phyloP scores from a whole-genome alignment of 2,888 invertebrate genomes.

The Serripes groenlandicus region DNA sequence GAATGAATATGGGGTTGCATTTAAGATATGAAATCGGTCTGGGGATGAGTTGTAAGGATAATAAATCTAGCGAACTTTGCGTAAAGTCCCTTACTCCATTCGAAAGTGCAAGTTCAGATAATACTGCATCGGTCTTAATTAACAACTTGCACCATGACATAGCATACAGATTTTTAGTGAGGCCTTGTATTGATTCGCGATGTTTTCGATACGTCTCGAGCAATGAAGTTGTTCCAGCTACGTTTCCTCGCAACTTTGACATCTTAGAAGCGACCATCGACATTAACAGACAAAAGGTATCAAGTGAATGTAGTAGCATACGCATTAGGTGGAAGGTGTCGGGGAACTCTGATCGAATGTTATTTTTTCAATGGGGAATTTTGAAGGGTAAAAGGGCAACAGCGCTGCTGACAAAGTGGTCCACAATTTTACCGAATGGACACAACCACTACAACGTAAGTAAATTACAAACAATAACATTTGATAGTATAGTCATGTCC shows the following conservation, averaged over 20 bases:
- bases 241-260: background rate
- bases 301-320: background rate
- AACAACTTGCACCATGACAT: background rate
- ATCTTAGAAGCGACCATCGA: background rate
- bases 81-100: background rate
- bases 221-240: background rate
- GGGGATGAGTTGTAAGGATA: too few relatives aligned
- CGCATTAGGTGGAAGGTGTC: background rate
- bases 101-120: background rate
- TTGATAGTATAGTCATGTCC: too few relatives aligned
- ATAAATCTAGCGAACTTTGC: background rate
- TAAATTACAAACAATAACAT: too few relatives aligned
- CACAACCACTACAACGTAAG: background rate
- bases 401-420: background rate
- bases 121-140: background rate
- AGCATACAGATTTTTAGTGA: background rate
- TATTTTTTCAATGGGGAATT: background rate
- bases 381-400: background rate
- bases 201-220: background rate
- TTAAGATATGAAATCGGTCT: background rate
- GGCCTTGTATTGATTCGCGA: background rate
- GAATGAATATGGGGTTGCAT: background rate
- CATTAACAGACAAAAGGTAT: too few relatives aligned
- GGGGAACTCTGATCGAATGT: background rate
- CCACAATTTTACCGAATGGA: background rate